Evolutionary conservation across 2,888 invertebrate genomes (phyloP).

Genomic region (Lypha dubia): DNA sequence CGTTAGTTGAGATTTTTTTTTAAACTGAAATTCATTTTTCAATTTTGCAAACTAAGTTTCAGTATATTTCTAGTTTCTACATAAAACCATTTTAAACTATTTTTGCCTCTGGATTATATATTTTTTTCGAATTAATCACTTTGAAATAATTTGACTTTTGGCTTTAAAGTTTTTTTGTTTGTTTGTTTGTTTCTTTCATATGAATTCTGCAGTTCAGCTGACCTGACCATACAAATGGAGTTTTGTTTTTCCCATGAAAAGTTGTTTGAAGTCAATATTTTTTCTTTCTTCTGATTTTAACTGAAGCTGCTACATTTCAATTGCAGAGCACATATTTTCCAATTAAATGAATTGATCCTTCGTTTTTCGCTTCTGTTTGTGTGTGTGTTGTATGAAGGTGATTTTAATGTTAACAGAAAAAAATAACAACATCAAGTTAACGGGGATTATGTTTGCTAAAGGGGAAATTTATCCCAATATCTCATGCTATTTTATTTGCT

Average conservation of each 20-base stretch:
- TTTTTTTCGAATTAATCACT: constrained; percentile 15
- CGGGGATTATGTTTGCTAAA: background rate
- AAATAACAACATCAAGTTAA: too few species aligned
- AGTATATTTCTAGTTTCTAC: background rate
- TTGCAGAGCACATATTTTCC: constrained; percentile 16
- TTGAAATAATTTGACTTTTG: constrained; percentile 32
- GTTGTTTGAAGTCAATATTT: background rate
- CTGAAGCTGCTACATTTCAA: background rate
- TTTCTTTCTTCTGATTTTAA: background rate
- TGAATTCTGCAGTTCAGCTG: background rate
- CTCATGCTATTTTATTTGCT: background rate
- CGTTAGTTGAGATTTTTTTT: background rate
- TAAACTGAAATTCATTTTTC: background rate
- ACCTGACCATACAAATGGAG: background rate
- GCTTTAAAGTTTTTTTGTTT: too few species aligned
- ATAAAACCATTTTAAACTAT: background rate
- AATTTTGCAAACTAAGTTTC: background rate
- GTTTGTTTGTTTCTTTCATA: constrained; percentile 12
- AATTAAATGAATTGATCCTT: constrained; percentile 44
- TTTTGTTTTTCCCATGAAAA: background rate
- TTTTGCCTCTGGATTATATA: background rate
- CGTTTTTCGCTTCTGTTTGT: background rate
- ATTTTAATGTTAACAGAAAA: background rate
- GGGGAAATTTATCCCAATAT: background rate
- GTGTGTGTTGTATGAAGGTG: constrained; percentile 5